These are phyloP conservation scores for Malacoraja senta DNA, from an alignment of 2,797 vertebrate genomes.

Conservation along the genomic window DNA sequence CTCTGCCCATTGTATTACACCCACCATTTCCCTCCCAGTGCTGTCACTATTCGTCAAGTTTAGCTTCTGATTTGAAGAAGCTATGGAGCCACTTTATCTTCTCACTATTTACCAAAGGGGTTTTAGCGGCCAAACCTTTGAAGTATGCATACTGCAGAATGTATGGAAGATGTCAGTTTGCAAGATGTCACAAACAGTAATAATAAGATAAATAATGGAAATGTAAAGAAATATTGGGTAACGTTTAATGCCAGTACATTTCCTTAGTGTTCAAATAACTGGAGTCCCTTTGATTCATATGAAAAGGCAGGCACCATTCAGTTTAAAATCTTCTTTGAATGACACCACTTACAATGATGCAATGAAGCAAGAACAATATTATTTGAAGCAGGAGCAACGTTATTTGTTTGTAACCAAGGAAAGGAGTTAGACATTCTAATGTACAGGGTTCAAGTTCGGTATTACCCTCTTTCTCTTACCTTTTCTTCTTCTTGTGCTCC, in stretches of 20 bases:
- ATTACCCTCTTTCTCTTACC: background rate
- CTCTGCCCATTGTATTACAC: too few relatives aligned
- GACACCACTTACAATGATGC: background rate
- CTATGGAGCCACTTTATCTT: background rate
- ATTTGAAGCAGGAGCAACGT: background rate
- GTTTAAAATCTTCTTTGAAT: background rate
- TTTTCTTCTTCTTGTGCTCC: background rate
- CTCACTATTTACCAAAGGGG: background rate
- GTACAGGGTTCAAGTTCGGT: too few relatives aligned
- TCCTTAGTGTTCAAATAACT: background rate
- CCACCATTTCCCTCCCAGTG: too few relatives aligned
- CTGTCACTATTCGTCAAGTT: background rate
- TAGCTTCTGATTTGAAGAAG: background rate
- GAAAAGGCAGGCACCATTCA: background rate
- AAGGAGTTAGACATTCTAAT: too few relatives aligned
- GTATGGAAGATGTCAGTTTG: background rate
- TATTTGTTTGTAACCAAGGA: background rate
- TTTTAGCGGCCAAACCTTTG: background rate
- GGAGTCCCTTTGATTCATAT: background rate
- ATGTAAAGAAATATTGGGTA: background rate
- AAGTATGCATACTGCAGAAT: background rate
- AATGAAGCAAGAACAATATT: background rate
- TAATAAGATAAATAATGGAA: background rate
- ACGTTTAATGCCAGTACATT: background rate
- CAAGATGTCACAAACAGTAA: background rate